phyloP scores from a whole-genome alignment of 2,113 vertebrate species.

The Pagrus major region DNA sequence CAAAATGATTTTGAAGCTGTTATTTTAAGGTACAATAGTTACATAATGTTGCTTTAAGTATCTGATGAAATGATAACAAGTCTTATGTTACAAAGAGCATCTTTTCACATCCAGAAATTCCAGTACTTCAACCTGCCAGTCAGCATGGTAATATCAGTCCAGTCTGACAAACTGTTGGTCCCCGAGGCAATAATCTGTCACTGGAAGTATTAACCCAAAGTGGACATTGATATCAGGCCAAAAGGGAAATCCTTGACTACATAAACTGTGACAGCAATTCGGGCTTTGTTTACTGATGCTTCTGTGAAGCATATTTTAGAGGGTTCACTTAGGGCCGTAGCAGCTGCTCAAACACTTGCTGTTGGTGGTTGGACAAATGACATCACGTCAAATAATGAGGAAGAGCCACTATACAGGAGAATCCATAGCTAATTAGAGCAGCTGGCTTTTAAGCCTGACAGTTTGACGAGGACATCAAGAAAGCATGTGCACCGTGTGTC shows the following conservation, averaged over 20 bases:
- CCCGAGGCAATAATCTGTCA: slow-evolving; percentile 39
- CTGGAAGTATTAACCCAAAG: slow-evolving; percentile 29
- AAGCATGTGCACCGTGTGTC: slow-evolving; percentile 67
- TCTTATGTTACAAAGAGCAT: background rate
- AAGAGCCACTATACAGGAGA: slow-evolving; percentile 65
- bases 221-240: slow-evolving; percentile 29
- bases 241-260: slow-evolving; percentile 45
- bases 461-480: slow-evolving; percentile 81
- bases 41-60: no score
- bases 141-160: slow-evolving; percentile 10
- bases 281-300: slow-evolving; percentile 28
- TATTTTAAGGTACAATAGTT: no score
- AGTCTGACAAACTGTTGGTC: slow-evolving; percentile 7
- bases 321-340: slow-evolving; percentile 45
- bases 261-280: slow-evolving; percentile 40
- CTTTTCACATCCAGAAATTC: background rate
- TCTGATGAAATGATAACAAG: background rate
- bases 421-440: slow-evolving; percentile 87
- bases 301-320: slow-evolving; percentile 40
- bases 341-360: slow-evolving; percentile 77
- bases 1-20: no score
- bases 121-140: slow-evolving; percentile 27
- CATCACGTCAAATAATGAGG: slow-evolving; percentile 75
- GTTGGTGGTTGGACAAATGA: slow-evolving; percentile 70
- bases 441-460: slow-evolving; percentile 79